Base-by-base conservation (phyloP, 2,888 invertebrate species). In the Clunio marinus region DNA sequence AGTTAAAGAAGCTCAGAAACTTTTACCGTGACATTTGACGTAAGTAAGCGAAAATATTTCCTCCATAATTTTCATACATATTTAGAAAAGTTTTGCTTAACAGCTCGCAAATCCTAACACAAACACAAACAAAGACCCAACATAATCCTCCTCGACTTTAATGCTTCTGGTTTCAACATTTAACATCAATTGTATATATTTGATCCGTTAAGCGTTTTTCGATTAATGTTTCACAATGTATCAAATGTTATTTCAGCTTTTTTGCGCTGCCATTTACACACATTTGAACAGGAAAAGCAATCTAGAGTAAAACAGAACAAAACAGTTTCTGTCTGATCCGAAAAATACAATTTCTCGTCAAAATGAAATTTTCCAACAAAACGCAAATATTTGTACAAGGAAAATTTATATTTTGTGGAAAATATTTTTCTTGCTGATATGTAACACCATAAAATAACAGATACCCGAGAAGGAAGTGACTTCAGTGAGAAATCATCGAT, bases 231-330 rank as follows among this genome's bases (percentile, higher is more conserved):
- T 57, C 8, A 57, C 27, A 27, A 27, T 27, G 57, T 57, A 24
- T 27, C 57, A 57, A 57, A 57, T 57, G 57, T 57, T 57, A 57
- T 57, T 57, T 57, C 57, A 57, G 57, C 27, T 57, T 57, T 24
- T n/a, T n/a, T 10, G 22, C 57, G 27, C 27, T 20, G 17, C 17
- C n/a, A n/a, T n/a, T n/a, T n/a, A n/a, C n/a, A n/a, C 22, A 22
- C 25, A 27, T 57, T 5, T 3, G 17, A 22, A 15, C n/a, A 41
- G 32, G 10, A n/a, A 41, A n/a, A n/a, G 41, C 41, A n/a, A 2
- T 41, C 2, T n/a, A 41, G 41, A 10, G 41, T 41, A 10, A 41
- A 51, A 45, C 45, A 15, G 45, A 45, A n/a, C 51, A n/a, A n/a
- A n/a, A n/a, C n/a, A n/a, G n/a, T n/a, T n/a, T n/a, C n/a, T n/a